A percentile compares a stretch with the other conserved stretches of the same genome.
Conservation (phyloP, 2,797 vertebrate genomes). For the Chanos chanos region DNA sequence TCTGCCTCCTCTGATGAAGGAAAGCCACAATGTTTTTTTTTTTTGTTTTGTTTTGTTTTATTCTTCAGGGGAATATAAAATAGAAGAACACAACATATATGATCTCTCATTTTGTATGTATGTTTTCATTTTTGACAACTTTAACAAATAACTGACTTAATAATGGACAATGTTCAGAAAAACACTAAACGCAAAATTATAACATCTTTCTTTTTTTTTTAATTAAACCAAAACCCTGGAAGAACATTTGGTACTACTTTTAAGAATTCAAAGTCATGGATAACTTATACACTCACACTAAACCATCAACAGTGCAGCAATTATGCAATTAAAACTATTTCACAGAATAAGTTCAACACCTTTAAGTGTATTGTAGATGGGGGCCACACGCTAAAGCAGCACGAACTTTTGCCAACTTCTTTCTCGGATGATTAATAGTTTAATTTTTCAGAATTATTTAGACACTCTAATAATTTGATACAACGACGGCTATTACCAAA, state of each 20-base stretch:
- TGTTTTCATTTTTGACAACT: too few species aligned
- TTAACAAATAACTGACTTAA: too few species aligned
- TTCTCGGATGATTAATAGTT: constrained; percentile 77
- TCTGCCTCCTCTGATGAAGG: too few species aligned
- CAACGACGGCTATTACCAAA: constrained; percentile 76
- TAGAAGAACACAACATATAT: too few species aligned
- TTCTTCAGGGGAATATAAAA: too few species aligned
- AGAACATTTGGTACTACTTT: constrained; percentile 78
- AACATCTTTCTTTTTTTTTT: constrained; percentile 34
- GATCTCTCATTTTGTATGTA: too few species aligned
- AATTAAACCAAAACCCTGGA: constrained; percentile 44
- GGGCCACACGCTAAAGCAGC: constrained; percentile 50
- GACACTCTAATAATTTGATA: constrained; percentile 77
- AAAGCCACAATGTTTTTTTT: too few species aligned
- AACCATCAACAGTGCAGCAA: constrained; percentile 63
- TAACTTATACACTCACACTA: constrained; percentile 49
- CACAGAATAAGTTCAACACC: constrained; percentile 72
- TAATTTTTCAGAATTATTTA: constrained; percentile 77
- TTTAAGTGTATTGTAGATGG: constrained; percentile 55
- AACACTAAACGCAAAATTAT: neutral
- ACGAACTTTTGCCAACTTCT: constrained; percentile 59
- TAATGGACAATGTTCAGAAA: too few species aligned
- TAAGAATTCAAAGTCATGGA: constrained; percentile 66
- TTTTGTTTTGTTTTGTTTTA: too few species aligned
- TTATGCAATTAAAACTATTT: constrained; percentile 76